Conservation (phyloP, 2,888 invertebrate species). For the Troides aeacus region DNA sequence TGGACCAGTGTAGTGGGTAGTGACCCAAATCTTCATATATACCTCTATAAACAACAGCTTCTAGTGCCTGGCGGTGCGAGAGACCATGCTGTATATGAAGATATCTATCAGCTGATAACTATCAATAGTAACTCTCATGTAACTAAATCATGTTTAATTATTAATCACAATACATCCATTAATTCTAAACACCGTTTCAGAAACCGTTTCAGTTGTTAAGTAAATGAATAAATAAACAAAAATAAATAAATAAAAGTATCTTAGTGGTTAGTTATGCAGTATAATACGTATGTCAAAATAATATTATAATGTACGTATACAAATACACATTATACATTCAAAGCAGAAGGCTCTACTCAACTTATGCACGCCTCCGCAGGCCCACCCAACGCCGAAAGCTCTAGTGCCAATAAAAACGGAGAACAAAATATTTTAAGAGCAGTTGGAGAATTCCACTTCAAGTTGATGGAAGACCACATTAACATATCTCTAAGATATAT, state of each 20-base stretch:
- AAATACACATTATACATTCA: conserved; percentile 25
- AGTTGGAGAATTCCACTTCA: conserved; percentile 11
- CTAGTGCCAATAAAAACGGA: conserved; percentile 26
- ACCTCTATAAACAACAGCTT: too few relatives aligned
- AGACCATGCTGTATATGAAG: too few relatives aligned
- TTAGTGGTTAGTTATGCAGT: conserved; percentile 1
- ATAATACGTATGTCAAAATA: conserved; percentile 5
- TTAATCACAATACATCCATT: not conserved
- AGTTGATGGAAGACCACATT: conserved; percentile 19
- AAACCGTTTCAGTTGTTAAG: not conserved
- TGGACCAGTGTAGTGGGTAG: too few relatives aligned
- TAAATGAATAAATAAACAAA: too few relatives aligned
- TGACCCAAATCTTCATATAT: too few relatives aligned
- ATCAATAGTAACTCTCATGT: too few relatives aligned
- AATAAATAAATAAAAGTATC: not conserved
- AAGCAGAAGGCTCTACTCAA: conserved; percentile 17
- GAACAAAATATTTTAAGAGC: conserved; percentile 21
- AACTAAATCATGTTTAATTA: too few relatives aligned
- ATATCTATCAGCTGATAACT: too few relatives aligned
- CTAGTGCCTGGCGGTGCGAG: too few relatives aligned
- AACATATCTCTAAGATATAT: conserved; percentile 12
- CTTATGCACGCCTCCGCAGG: conserved; percentile 26
- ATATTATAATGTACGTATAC: conserved; percentile 18
- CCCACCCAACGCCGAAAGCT: conserved; percentile 23
- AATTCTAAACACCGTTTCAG: not conserved